These are phyloP conservation scores for Anolis carolinensis DNA, from an alignment of 2,113 vertebrate genomes.

Conservation along the genomic window DNA sequence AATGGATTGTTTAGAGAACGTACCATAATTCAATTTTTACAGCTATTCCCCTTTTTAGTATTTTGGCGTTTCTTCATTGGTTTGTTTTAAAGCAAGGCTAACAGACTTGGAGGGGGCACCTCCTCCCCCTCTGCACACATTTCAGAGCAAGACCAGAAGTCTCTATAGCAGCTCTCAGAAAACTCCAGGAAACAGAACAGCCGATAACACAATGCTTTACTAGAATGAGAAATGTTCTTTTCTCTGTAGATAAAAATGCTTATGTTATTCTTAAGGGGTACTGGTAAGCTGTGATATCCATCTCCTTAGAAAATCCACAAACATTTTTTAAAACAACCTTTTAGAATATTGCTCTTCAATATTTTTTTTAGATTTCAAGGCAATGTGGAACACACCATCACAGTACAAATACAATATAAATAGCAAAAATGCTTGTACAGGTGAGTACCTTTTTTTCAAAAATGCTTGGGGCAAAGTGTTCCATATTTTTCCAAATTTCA, in stretches of 20 bases:
- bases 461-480: too few relatives aligned
- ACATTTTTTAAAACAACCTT: neutral
- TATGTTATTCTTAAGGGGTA: neutral
- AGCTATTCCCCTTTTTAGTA: neutral
- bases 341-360: too few relatives aligned
- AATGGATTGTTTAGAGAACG: neutral
- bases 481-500: too few relatives aligned
- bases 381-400: too few relatives aligned
- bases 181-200: neutral
- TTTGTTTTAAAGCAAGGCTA: neutral
- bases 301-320: neutral
- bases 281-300: neutral
- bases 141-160: neutral
- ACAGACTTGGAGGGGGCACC: neutral
- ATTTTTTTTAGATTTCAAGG: too few relatives aligned
- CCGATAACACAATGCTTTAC: neutral
- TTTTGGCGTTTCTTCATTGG: neutral
- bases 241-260: neutral
- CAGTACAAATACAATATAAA: too few relatives aligned
- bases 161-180: neutral
- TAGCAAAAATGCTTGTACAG: neutral
- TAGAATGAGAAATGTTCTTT: neutral
- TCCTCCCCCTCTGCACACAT: neutral
- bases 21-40: neutral
- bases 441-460: neutral